Base-by-base conservation (phyloP, 1,140 invertebrate genomes). In the Euschistus heros region DNA sequence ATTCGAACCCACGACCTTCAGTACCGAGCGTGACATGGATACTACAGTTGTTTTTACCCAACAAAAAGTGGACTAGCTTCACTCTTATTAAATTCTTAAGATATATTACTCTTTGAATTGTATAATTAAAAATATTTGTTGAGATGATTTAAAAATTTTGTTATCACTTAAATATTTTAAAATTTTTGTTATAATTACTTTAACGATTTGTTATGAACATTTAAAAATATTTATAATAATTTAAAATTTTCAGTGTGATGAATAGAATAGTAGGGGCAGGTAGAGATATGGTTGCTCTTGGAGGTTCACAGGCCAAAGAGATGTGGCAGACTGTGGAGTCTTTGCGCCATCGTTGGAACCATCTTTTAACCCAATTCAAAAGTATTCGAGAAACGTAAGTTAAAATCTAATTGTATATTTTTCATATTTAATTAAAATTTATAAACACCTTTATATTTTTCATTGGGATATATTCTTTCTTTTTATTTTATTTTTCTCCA, bases 381-480 rank as follows among this genome's bases (percentile, higher is more conserved):
- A 17, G 54, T 44, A 63, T 64, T 13, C 26, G 67, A 15, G 67
- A 68, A 63, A 68, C 37, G 67, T 87, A 66, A 68, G 52, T 67
- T 37, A 10, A 13, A 37, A 37, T 1, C 27, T 10, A 37, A 37
- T 37, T 37, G 13, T 30, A 30, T 30, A 37, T 37, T 6, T 37
- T 37, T 37, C 7, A 37, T 10, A 37, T 37, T 37, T 37, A 6
- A 37, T 37, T 37, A 10, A 37, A 6, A 37, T 37, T n/a, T n/a
- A n/a, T n/a, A n/a, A n/a, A n/a, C n/a, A n/a, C n/a, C n/a, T n/a
- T n/a, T n/a, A n/a, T n/a, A n/a, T n/a, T n/a, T n/a, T n/a, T n/a
- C n/a, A n/a, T n/a, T n/a, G n/a, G n/a, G n/a, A n/a, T n/a, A n/a
- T n/a, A n/a, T n/a, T n/a, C n/a, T n/a, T n/a, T n/a, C n/a, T n/a